Evolutionary conservation across 2,113 vertebrate species (phyloP).

Genomic region (Poeciliopsis turrubarensis): DNA sequence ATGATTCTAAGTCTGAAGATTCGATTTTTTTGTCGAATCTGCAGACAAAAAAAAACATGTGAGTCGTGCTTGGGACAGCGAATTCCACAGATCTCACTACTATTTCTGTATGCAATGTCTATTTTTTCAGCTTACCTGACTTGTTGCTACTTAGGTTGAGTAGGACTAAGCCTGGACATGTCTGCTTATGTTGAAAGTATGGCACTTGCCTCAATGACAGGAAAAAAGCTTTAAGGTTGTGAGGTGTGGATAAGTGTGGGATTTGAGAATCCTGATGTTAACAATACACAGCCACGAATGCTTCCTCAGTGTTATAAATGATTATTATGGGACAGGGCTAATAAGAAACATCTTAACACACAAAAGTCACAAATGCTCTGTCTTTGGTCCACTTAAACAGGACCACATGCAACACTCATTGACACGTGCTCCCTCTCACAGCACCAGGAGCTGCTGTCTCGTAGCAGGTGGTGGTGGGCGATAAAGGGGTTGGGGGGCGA

Average conservation of each 20-base stretch:
- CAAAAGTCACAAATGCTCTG: background rate
- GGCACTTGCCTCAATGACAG: too few relatives aligned
- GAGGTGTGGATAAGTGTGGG: background rate
- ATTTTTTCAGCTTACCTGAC: too few relatives aligned
- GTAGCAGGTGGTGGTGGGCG: conserved; percentile 83
- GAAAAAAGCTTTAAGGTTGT: background rate
- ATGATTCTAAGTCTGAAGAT: too few relatives aligned
- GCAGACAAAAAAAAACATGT: too few relatives aligned
- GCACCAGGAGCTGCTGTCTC: conserved; percentile 59
- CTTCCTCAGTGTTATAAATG: background rate
- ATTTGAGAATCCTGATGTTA: background rate
- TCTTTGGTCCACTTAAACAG: conserved; percentile 8
- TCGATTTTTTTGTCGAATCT: too few relatives aligned
- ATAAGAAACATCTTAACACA: background rate
- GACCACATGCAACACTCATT: conserved; percentile 31
- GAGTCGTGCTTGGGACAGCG: too few relatives aligned
- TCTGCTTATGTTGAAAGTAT: too few relatives aligned
- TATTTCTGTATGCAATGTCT: too few relatives aligned
- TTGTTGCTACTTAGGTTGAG: too few relatives aligned
- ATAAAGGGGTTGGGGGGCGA: conserved; percentile 86
- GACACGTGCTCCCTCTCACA: conserved; percentile 62
- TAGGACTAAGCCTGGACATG: too few relatives aligned
- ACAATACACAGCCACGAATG: background rate
- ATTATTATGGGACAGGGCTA: background rate
- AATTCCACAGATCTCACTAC: too few relatives aligned